phyloP scores from a whole-genome alignment of 2,888 invertebrate genomes.

The Slavum lentiscoides region DNA sequence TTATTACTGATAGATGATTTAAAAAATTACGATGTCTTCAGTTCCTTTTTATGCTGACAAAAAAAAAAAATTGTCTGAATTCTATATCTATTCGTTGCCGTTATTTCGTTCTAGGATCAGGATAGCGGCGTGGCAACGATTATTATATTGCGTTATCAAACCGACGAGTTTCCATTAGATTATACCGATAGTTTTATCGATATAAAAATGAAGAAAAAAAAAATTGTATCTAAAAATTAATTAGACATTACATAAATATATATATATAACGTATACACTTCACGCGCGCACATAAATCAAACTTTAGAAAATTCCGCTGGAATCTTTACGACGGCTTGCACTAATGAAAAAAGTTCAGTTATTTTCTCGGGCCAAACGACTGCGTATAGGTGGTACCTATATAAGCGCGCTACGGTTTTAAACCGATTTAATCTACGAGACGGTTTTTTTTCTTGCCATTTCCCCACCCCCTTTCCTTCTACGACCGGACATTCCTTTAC shows the following conservation, averaged over 20 bases:
- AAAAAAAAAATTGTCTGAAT: too few relatives aligned
- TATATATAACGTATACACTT: not conserved
- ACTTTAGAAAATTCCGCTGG: conserved; percentile 38
- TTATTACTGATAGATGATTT: too few relatives aligned
- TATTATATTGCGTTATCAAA: too few relatives aligned
- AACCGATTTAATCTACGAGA: conserved; percentile 41
- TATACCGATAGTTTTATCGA: too few relatives aligned
- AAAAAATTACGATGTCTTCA: too few relatives aligned
- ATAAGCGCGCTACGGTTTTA: conserved; percentile 5
- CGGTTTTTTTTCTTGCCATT: not conserved
- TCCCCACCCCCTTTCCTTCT: not conserved
- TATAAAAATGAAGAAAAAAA: too few relatives aligned
- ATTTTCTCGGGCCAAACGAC: conserved; percentile 24
- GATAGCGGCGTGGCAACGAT: too few relatives aligned
- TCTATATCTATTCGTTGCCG: too few relatives aligned
- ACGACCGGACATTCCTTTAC: not conserved
- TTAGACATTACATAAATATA: not conserved
- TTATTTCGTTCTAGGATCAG: too few relatives aligned
- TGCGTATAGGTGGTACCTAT: not conserved
- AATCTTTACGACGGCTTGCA: conserved; percentile 4
- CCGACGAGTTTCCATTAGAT: too few relatives aligned
- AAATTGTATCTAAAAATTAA: conserved; percentile 13
- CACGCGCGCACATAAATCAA: conserved; percentile 29
- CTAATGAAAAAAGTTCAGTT: conserved; percentile 53
- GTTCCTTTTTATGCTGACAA: too few relatives aligned